These are phyloP conservation scores for Hydrolagus affinis DNA, from an alignment of 2,113 vertebrate genomes.

Conservation along the genomic window DNA sequence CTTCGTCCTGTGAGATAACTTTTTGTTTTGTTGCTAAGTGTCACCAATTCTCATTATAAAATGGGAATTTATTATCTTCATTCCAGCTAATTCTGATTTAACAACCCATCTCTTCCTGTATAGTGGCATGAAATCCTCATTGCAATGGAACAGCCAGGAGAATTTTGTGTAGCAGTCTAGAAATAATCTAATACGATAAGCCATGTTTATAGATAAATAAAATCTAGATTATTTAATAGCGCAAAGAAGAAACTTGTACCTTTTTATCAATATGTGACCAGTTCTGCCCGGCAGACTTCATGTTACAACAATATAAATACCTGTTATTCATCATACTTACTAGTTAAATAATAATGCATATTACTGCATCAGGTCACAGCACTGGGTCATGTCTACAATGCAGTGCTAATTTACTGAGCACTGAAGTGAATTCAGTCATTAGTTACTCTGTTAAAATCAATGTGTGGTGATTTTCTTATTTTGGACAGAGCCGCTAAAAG, in stretches of 20 bases:
- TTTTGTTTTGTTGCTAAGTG: neutral
- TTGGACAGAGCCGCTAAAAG: neutral
- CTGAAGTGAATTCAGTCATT: neutral
- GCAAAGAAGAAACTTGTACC: slow-evolving; percentile 24
- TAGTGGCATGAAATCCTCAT: slow-evolving; percentile 21
- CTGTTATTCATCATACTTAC: neutral
- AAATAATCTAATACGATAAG: slow-evolving; percentile 13
- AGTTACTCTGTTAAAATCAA: neutral
- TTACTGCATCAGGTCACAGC: slow-evolving; percentile 13
- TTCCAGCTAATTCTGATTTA: neutral
- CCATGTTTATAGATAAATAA: slow-evolving; percentile 31
- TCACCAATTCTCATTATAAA: slow-evolving; percentile 45
- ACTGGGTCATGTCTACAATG: slow-evolving; percentile 12
- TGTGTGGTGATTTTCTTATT: neutral
- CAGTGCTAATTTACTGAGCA: neutral
- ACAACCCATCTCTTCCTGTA: neutral
- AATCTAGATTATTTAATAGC: slow-evolving; percentile 20
- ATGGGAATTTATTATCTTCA: slow-evolving; percentile 48
- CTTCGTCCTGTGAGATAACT: neutral
- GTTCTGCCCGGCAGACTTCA: neutral
- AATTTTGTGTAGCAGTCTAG: neutral
- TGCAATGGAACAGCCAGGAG: neutral
- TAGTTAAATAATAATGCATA: neutral
- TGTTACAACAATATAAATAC: too few relatives aligned
- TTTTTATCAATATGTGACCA: slow-evolving; percentile 12